A percentile compares a stretch with the other conserved stretches of the same genome.
These are phyloP conservation scores for Gavia stellata DNA, from an alignment of 2,113 vertebrate species.

Conservation along the genomic window DNA sequence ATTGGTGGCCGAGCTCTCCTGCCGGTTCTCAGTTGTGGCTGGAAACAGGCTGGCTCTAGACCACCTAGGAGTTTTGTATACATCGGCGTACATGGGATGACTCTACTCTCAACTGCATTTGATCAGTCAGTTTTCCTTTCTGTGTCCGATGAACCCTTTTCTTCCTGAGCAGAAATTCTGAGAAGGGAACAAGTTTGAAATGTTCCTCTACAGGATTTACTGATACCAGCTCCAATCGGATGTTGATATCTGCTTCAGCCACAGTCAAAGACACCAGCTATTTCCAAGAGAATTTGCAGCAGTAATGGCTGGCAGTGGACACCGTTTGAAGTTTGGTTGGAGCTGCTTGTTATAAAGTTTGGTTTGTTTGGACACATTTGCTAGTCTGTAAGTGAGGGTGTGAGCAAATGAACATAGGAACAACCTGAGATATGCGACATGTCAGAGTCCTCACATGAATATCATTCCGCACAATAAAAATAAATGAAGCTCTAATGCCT, in stretches of 20 bases:
- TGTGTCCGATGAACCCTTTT: not conserved
- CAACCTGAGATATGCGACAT: accelerated
- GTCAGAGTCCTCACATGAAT: not conserved
- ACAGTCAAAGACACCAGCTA: not conserved
- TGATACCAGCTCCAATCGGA: not conserved
- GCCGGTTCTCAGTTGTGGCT: not conserved
- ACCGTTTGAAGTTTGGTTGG: accelerated
- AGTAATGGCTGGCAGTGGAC: not conserved
- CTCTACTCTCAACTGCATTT: not conserved
- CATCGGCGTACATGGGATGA: not conserved
- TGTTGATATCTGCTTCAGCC: not conserved
- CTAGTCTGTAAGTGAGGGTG: not conserved
- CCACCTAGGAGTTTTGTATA: not conserved
- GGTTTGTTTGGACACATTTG: not conserved
- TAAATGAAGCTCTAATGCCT: not conserved
- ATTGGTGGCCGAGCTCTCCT: not conserved
- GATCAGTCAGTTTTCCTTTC: not conserved
- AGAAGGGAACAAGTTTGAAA: not conserved
- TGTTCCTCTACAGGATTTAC: not conserved
- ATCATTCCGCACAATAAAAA: not conserved
- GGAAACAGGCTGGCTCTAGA: not conserved
- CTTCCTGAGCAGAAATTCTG: not conserved
- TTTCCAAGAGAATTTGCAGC: not conserved
- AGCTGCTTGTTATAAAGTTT: not conserved
- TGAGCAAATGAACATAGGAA: not conserved